Percentiles rank a stretch among this genome's conserved stretches.
These are phyloP conservation scores for Cordylochernes scorpioides DNA, from an alignment of 2,888 invertebrate species.

Conservation along the genomic window DNA sequence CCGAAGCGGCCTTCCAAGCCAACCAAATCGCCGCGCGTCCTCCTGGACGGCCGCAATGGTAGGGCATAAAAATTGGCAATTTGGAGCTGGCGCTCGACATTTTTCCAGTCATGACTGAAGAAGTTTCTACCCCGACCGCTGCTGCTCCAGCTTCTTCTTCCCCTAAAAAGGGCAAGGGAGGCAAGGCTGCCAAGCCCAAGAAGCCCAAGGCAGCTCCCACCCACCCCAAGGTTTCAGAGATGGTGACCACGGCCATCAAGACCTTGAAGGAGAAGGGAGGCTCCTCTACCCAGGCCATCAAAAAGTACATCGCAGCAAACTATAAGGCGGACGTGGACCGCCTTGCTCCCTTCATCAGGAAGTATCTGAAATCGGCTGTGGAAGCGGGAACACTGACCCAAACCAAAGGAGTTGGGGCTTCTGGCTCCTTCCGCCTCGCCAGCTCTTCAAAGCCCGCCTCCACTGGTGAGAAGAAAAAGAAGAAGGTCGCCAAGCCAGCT, in stretches of 20 bases:
- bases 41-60: too few relatives aligned
- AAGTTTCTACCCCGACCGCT: too few relatives aligned
- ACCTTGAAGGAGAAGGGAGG: slow-evolving; percentile 27
- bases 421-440: slow-evolving; percentile 17
- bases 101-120: too few relatives aligned
- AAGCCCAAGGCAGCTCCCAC: slow-evolving; percentile 23
- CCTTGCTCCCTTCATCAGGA: slow-evolving; percentile 32
- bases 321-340: slow-evolving; percentile 28
- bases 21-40: too few relatives aligned
- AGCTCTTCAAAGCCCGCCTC: slow-evolving; percentile 1
- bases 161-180: slow-evolving; percentile 1
- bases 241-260: slow-evolving; percentile 30
- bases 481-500: slow-evolving; percentile 8
- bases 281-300: slow-evolving; percentile 32
- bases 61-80: too few relatives aligned
- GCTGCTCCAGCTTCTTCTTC: too few relatives aligned
- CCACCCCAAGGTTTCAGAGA: slow-evolving; percentile 30
- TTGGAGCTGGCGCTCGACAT: too few relatives aligned
- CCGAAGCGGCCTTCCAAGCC: too few relatives aligned
- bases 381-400: slow-evolving; percentile 21
- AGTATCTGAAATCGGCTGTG: slow-evolving; percentile 32
- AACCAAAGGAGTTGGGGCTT: slow-evolving; percentile 18
- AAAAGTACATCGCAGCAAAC: slow-evolving; percentile 33
- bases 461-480: slow-evolving; percentile 2
- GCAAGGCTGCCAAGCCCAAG: slow-evolving; percentile 8